These are phyloP conservation scores for Labeo catla DNA, from an alignment of 2,113 vertebrate species.

Conservation along the genomic window DNA sequence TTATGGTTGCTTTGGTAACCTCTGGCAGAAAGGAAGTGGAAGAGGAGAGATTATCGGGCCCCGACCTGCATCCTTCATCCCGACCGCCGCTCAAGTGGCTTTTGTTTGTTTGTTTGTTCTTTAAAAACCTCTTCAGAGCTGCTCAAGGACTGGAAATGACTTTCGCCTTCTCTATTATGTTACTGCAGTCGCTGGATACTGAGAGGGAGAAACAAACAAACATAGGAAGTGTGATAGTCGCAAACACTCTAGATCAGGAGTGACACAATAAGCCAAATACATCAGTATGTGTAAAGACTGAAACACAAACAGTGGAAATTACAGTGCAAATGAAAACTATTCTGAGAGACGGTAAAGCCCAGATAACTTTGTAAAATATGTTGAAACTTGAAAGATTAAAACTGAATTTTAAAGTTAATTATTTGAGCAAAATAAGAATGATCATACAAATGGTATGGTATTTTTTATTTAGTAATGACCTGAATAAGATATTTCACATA, in stretches of 20 bases:
- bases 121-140: conserved; percentile 14
- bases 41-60: conserved; percentile 7
- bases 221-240: neutral
- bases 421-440: no score
- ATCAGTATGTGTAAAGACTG: neutral
- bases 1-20: conserved; percentile 48
- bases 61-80: neutral
- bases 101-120: conserved; percentile 23
- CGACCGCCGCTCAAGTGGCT: neutral
- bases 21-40: conserved; percentile 35
- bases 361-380: no score
- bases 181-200: neutral
- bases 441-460: no score
- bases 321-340: no score
- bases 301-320: no score
- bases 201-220: neutral
- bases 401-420: no score
- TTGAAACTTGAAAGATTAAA: no score
- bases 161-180: neutral
- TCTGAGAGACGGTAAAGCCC: no score
- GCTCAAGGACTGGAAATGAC: neutral
- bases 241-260: neutral
- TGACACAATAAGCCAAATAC: neutral
- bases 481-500: no score
- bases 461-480: no score